Conservation (phyloP, 2,113 vertebrate genomes). For the Terrapene triunguis region DNA sequence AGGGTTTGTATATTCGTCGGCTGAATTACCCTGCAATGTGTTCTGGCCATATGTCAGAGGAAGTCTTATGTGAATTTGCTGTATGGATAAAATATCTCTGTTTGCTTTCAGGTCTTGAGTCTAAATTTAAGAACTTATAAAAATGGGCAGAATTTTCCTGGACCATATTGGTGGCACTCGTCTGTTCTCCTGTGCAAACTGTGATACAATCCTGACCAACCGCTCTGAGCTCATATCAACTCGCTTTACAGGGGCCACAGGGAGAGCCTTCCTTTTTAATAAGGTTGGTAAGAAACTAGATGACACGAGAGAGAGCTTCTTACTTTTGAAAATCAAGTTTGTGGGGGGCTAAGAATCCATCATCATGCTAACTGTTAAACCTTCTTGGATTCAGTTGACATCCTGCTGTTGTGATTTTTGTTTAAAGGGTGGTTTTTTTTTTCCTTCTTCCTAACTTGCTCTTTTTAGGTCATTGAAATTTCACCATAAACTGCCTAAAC, state of each 20-base stretch:
- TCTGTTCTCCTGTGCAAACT: conserved; percentile 98
- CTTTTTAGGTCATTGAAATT: conserved; percentile 9
- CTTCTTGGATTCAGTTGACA: background rate
- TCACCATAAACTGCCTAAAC: background rate
- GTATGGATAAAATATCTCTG: background rate
- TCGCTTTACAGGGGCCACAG: conserved; percentile 96
- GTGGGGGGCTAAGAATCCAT: background rate
- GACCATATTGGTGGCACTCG: conserved; percentile 98
- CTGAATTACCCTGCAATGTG: background rate
- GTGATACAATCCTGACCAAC: conserved; percentile 97
- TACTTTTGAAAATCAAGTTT: background rate
- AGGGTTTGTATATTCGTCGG: background rate
- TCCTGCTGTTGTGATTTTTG: background rate
- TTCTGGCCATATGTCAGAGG: background rate
- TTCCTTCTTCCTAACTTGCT: background rate
- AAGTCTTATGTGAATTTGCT: background rate
- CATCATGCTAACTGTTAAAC: background rate
- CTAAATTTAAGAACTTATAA: conserved; percentile 45
- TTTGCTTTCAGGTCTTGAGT: conserved; percentile 72
- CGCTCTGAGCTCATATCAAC: conserved; percentile 97
- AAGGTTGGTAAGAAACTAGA: conserved; percentile 84
- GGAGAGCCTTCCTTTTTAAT: conserved; percentile 97
- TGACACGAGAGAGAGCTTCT: background rate
- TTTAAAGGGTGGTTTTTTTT: background rate
- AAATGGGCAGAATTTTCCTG: conserved; percentile 97